Evolutionary conservation across 1,140 invertebrate species (phyloP).

Genomic region (Brevipalpus yothersi): DNA sequence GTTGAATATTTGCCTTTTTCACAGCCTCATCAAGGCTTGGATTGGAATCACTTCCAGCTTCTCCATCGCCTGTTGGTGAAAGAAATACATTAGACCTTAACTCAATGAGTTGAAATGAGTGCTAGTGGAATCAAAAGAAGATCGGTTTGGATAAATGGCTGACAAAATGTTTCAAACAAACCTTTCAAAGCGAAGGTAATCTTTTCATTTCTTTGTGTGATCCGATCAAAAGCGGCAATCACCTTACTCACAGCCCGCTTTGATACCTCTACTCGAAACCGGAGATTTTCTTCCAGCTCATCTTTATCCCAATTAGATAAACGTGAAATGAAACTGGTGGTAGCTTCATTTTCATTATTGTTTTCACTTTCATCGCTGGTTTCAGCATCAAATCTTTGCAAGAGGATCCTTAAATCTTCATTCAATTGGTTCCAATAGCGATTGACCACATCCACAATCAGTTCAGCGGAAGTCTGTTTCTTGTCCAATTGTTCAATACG

Average conservation of each 20-base stretch:
- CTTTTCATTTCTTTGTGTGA: slow-evolving; percentile 77
- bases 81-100: too few species aligned
- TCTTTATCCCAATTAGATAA: slow-evolving; percentile 96
- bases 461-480: slow-evolving; percentile 87
- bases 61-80: not conserved
- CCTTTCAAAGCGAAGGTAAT: slow-evolving; percentile 64
- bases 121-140: too few species aligned
- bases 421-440: slow-evolving; percentile 93
- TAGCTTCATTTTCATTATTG: slow-evolving; percentile 72
- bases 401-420: slow-evolving; percentile 76
- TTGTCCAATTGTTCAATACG: slow-evolving; percentile 91
- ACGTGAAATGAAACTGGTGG: slow-evolving; percentile 81
- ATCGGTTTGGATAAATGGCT: too few species aligned
- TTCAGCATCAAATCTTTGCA: slow-evolving; percentile 90
- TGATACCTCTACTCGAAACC: slow-evolving; percentile 53
- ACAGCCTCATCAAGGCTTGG: slow-evolving; percentile 48
- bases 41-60: slow-evolving; percentile 3
- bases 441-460: slow-evolving; percentile 89
- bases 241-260: slow-evolving; percentile 74
- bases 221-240: slow-evolving; percentile 66
- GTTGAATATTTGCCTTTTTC: slow-evolving; percentile 49
- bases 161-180: not conserved
- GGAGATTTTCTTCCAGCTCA: slow-evolving; percentile 80
- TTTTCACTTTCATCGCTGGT: slow-evolving; percentile 56
- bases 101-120: too few species aligned